Evolutionary conservation across 1,140 invertebrate genomes (phyloP), one percentile per base, ranked within the genome.

Genomic region (Dufourea novaeangliae): DNA sequence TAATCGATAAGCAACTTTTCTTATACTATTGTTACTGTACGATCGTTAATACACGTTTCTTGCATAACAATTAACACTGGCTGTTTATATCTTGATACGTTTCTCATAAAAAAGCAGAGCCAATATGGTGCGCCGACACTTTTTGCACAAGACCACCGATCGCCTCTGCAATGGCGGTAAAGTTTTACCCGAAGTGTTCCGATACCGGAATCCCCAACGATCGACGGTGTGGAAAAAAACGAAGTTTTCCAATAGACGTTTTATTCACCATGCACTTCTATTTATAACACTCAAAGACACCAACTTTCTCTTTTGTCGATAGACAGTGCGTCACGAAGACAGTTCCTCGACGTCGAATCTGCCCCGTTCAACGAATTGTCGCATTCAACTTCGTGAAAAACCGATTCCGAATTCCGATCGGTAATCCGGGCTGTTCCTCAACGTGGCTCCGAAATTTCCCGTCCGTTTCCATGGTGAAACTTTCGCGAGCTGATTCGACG

Each of bases 261-360:
- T 34, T 66, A 32, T 46, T 56, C 78, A 67, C 67, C 54, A 6
- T 29, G 37, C 69, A 82, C 39, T 57, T 37, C 7, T 56, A 52
- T 44, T 62, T 68, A 32, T 34, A 67, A 67, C 46, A 79, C 71
- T 79, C 17, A n/a, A 46, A 68, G 67, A 41, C 39, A 67, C 29
- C 29, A 54, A 56, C 70, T 61, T 37, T 44, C 37, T 44, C 44
- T 50, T n/a, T 22, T 25, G 11, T 61, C 50, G 22, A 69, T 29
- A 37, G 57, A 62, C 25, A 20, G 22, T 62, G 63, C 63, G 73
- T 66, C 22, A 29, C 73, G 54, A 41, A 12, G 46, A 70, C 52
- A 67, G 57, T 52, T 74, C 29, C 70, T 27, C 37, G 64, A 44
- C 50, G 50, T 34, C 41, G 32, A 57, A 41, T 50, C 27, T 14